Base-by-base conservation (phyloP, 2,797 vertebrate genomes). In the Apogon hyalosoma region DNA sequence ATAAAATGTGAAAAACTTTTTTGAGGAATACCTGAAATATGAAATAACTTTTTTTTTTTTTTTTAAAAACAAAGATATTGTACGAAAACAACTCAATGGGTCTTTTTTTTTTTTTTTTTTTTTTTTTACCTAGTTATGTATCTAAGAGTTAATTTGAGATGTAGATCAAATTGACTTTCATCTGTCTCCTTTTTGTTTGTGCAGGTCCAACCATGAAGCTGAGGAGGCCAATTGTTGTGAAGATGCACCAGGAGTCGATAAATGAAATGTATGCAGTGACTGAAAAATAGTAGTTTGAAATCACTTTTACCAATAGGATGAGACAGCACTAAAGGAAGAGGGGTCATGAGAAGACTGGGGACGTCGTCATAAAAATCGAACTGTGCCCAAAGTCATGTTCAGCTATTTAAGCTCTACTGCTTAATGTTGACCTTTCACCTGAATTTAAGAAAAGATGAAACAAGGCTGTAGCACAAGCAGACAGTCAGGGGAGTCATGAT, bases 191-290 rank as follows among this genome's bases (percentile, higher is more conserved):
- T 41, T 28, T 15, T 54, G 15, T 78, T 18, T 59, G 6, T 70
- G 36, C 79, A 95, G 94, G 94, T 71, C 94, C 94, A 31, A 95
- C 94, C 63, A 81, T 95, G 94, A 95, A 95, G 74, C 90, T 95
- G 40, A 92, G 91, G 80, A 90, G 94, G 63, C 90, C 93, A 10
- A 83, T 93, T 33, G 93, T 95, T 40, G 75, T 88, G 46, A 93
- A 94, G 86, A 94, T 93, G 91, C 92, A 94, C 78, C 83, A 93
- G 82, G 90, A 93, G 15, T 87, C 78, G 65, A 94, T 95, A 33
- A 63, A 93, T 0, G 74, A 91, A 62, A 73, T 95, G 56, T 95
- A 95, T 21, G 52, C 49, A 1, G 90, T 57, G 46, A 9, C 50
- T 1, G 71, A 66, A n/a, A 73, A 61, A 40, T 51, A 64, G 24